Conservation (phyloP, 2,113 vertebrate species). For the Hassar affinis region DNA sequence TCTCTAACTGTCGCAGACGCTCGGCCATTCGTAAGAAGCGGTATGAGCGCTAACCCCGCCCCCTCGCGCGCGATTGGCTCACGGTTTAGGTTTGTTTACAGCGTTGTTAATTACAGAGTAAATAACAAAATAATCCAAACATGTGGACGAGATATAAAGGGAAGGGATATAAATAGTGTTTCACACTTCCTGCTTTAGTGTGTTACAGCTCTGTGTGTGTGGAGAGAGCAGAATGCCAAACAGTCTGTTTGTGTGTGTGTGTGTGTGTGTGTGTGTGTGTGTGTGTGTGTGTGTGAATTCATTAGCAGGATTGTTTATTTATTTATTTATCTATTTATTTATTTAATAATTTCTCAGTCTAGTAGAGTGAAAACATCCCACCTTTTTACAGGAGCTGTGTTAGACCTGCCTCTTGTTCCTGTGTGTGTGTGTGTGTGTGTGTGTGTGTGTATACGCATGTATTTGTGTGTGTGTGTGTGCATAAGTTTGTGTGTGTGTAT, state of each 20-base stretch:
- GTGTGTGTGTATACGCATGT: neutral
- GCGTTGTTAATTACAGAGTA: neutral
- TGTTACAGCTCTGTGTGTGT: neutral
- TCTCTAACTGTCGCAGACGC: neutral
- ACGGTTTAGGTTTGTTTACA: neutral
- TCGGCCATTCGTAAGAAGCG: neutral
- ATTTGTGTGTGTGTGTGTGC: too few relatives aligned
- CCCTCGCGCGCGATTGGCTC: neutral
- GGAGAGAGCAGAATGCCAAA: neutral
- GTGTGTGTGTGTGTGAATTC: slow-evolving; percentile 43
- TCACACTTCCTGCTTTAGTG: neutral
- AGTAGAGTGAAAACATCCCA: slow-evolving; percentile 45
- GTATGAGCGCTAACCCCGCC: neutral
- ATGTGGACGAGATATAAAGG: neutral
- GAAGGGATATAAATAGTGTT: neutral
- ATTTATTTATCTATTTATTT: slow-evolving; percentile 37
- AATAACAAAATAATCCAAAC: neutral
- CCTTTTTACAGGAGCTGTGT: neutral
- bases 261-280: neutral
- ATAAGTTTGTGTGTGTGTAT: neutral
- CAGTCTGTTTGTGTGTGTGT: neutral
- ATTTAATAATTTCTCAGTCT: slow-evolving; percentile 47
- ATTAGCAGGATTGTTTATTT: slow-evolving; percentile 41
- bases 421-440: neutral
- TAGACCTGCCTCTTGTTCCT: neutral